phyloP scores from a whole-genome alignment of 2,113 vertebrate species.

The Spilogale gracilis region DNA sequence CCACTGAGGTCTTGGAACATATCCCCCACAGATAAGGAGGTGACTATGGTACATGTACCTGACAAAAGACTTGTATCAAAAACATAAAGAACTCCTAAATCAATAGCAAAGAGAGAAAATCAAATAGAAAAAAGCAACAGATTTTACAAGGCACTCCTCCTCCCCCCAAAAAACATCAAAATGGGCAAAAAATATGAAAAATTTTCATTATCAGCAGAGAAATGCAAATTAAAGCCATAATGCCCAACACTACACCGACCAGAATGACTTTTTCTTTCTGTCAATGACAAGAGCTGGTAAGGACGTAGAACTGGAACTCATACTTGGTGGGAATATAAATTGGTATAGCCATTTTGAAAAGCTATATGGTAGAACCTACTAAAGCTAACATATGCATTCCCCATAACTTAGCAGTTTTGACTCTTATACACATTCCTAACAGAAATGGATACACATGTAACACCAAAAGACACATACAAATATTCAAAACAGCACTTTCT shows the following conservation, averaged over 20 bases:
- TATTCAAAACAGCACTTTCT: conserved; percentile 36
- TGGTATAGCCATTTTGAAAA: not conserved
- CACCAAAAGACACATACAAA: not conserved
- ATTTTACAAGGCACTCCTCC: not conserved
- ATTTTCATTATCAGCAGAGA: not conserved
- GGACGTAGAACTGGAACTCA: not conserved
- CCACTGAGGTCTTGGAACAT: not conserved
- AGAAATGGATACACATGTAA: not conserved
- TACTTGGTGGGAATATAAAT: not conserved
- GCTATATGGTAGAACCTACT: not conserved
- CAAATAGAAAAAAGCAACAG: conserved; percentile 43
- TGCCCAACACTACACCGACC: not conserved
- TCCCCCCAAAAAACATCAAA: not conserved
- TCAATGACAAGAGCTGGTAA: not conserved
- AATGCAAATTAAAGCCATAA: conserved; percentile 44
- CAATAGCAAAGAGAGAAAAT: not conserved
- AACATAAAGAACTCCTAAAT: conserved; percentile 35
- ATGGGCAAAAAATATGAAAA: not conserved
- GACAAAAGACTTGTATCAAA: conserved; percentile 1
- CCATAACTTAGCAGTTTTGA: not conserved
- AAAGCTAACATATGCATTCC: not conserved
- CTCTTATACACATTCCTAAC: not conserved
- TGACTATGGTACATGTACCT: not conserved
- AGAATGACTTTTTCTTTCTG: not conserved
- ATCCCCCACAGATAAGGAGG: not conserved